Evolutionary conservation across 64 coral and sea anemone genomes (phyloP).

Genomic region (Platygyra sinensis): DNA sequence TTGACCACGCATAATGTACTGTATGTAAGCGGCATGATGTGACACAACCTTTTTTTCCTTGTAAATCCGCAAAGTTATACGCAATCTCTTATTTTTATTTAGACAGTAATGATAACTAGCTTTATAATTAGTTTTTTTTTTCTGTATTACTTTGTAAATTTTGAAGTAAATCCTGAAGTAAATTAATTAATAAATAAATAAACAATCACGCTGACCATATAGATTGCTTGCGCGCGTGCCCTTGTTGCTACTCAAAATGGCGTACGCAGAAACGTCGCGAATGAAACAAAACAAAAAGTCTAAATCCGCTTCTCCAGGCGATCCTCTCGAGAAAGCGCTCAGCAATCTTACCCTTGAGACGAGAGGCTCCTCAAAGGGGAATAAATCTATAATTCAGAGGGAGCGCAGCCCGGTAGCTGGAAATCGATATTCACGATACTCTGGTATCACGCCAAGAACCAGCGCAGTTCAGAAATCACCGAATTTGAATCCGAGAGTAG

Average conservation of each 20-base stretch:
- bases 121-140: no score
- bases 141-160: no score
- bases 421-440: conserved; percentile 63
- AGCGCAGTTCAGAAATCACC: neutral
- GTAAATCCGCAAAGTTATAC: no score
- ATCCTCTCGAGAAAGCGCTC: conserved; percentile 40
- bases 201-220: neutral
- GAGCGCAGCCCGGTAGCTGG: conserved; percentile 45
- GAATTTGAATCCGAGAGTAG: neutral
- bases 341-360: conserved; percentile 15
- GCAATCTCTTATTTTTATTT: no score
- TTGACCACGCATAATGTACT: neutral
- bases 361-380: conserved; percentile 10
- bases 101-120: no score
- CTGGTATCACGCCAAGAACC: neutral
- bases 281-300: conserved; percentile 33
- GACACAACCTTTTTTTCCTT: no score
- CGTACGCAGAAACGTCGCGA: conserved; percentile 62
- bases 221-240: neutral
- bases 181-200: no score
- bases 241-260: conserved; percentile 68
- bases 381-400: conserved; percentile 45
- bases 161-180: no score
- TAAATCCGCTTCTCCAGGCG: conserved; percentile 29
- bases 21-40: neutral